Evolutionary conservation across 2,797 vertebrate species (phyloP), one percentile per base, ranked within the genome.

Genomic region (Spinibarbus caldwelli): DNA sequence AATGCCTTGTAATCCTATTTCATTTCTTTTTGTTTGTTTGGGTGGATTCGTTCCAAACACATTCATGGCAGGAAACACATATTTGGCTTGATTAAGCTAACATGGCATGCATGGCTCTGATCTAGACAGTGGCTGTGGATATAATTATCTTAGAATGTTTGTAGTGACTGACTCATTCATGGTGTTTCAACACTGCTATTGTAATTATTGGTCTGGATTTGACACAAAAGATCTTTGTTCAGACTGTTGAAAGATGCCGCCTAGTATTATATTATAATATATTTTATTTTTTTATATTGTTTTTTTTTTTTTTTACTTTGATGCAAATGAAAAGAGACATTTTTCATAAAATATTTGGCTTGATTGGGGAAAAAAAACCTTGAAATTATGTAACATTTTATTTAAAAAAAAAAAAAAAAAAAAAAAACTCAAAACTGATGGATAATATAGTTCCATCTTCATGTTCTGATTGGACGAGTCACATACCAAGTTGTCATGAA

Each of bases 71-170:
- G 43, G 73, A 67, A 77, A 72, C 52, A 34, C 82, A 70, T 41
- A 84, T 84, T 84, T 70, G 36, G 47, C 83, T 84, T 70, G 36
- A 78, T 84, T 78, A 11, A 19, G 19, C 26, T 78, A 59, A 70
- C 64, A 70, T n/a, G n/a, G n/a, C 52, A 43, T 79, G 78, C 38
- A 21, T 31, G 73, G 34, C 64, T 70, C 6, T 77, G 26, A 78
- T 57, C 73, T 45, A 75, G 54, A 75, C 81, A 83, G 52, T 75
- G 21, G 26, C n/a, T 84, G 45, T 77, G 72, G 82, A 54, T 84
- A 84, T 84, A 70, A 84, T 84, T 78, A 78, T 78, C 62, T 12
- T 66, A 29, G 43, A 3, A 21, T 54, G 62, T 84, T 78, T 84
- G 72, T 29, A 52, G 43, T 38, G 73, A 68, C 73, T 68, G 72